Base-by-base conservation (phyloP, 2,888 invertebrate genomes). In the Drosophila phalerata region DNA sequence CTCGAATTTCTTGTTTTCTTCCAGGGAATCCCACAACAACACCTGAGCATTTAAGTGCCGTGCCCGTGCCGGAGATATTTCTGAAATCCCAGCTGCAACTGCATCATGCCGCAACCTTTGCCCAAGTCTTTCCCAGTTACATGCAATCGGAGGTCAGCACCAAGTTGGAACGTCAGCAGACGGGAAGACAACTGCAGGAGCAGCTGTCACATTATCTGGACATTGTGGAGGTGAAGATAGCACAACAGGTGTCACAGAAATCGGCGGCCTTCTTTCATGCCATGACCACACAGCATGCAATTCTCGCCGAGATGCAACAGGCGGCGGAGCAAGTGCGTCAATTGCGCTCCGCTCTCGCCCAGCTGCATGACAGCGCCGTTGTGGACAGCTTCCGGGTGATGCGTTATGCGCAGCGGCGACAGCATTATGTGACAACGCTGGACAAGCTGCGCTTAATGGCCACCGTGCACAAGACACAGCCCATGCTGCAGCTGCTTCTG, bases 251-350 rank as follows among this genome's bases (percentile, higher is more conserved):
- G 34, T 97, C 98, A 30, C 96, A 97, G 87, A 98, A 98, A 91
- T 98, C 98, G 10, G 97, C 97, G 83, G 98, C 98, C 17, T 99
- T 99, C 93, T 99, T 99, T 91, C 97, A 98, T 92, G 99, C 99
- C 0, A 99, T 99, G 97, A 96, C 98, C 60, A 99, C 99, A 8
- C 99, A 99, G 93, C 98, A 99, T 91, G 97, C 97, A 30, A 96
- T 99, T 53, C 97, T 99, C 96, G 98, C 98, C 81, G 97, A 99
- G 91, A 96, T 99, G 94, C 96, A 96, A 1, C 95, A 95, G 90
- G 97, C 98, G 19, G 95, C 96, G 10, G 94, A 94, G 67, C 96
- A 97, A 88, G 96, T 98, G 32, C 94, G 95, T 89, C 93, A 94
- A 49, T 93, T 97, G 52, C 94, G 97, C 80, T 94, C 95, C 73